These are phyloP conservation scores for Exocentrus adspersus DNA, from an alignment of 2,888 invertebrate genomes.

Conservation along the genomic window DNA sequence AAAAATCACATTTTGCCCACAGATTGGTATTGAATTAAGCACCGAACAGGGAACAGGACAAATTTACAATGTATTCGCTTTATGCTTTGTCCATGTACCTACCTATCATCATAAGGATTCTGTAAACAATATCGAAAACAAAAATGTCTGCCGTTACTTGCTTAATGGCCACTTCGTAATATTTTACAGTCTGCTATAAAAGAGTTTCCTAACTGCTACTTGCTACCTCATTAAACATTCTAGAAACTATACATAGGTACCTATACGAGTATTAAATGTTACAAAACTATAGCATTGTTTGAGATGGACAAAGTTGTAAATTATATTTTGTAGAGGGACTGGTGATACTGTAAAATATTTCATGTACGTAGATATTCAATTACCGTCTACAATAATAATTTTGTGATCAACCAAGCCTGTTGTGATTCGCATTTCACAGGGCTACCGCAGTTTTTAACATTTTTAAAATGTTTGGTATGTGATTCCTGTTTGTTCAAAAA, in stretches of 20 bases:
- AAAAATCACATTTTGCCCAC: no score
- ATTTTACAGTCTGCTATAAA: constrained; percentile 24
- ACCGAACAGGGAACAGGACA: background rate
- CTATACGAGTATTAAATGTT: constrained; percentile 10
- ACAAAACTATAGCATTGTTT: constrained; percentile 27
- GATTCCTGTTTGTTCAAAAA: no score
- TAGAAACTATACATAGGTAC: constrained; percentile 19
- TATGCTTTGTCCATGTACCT: background rate
- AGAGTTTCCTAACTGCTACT: constrained; percentile 23
- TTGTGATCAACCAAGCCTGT: background rate
- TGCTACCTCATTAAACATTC: constrained; percentile 22
- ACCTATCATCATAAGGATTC: background rate
- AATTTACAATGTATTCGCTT: background rate
- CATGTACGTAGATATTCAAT: no score
- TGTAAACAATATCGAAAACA: background rate
- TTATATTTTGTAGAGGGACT: constrained; percentile 27
- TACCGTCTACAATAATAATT: background rate
- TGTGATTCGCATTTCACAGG: no score
- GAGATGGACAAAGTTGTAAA: constrained; percentile 34
- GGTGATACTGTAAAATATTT: background rate
- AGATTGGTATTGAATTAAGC: no score
- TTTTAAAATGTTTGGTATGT: no score
- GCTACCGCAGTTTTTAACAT: no score
- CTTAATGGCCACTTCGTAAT: constrained; percentile 20
- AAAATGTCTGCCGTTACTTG: constrained; percentile 8